Evolutionary conservation across 1,140 invertebrate species (phyloP).

Genomic region (Arion vulgaris): DNA sequence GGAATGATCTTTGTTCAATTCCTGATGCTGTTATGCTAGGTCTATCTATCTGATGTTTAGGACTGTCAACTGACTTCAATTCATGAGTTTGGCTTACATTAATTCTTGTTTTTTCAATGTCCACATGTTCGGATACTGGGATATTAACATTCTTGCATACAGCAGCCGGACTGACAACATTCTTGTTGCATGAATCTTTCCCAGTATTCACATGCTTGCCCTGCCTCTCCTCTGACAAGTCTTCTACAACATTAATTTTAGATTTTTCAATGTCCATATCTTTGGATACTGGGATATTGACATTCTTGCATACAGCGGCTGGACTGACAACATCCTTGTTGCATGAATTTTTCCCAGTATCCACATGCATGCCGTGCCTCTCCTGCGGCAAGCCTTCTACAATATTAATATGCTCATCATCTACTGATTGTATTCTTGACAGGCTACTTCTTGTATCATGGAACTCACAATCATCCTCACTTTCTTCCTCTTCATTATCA

Average conservation of each 20-base stretch:
- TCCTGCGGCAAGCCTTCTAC: not conserved
- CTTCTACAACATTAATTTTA: not conserved
- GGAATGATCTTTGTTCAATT: not conserved
- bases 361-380: not conserved
- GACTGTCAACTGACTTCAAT: not conserved
- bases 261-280: not conserved
- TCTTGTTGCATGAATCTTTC: not conserved
- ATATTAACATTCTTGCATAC: not conserved
- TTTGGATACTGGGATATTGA: not conserved
- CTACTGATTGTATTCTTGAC: not conserved
- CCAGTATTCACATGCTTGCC: not conserved
- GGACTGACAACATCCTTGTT: not conserved
- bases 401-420: not conserved
- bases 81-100: not conserved
- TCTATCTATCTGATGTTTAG: not conserved
- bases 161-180: not conserved
- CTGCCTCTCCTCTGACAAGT: not conserved
- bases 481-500: not conserved
- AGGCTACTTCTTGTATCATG: not conserved
- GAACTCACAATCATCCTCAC: conserved; percentile 1
- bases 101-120: not conserved
- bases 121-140: not conserved
- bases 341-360: not conserved
- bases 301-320: not conserved
- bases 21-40: not conserved